phyloP scores from a whole-genome alignment of 1,140 invertebrate genomes.

The Sitobion miscanthi region DNA sequence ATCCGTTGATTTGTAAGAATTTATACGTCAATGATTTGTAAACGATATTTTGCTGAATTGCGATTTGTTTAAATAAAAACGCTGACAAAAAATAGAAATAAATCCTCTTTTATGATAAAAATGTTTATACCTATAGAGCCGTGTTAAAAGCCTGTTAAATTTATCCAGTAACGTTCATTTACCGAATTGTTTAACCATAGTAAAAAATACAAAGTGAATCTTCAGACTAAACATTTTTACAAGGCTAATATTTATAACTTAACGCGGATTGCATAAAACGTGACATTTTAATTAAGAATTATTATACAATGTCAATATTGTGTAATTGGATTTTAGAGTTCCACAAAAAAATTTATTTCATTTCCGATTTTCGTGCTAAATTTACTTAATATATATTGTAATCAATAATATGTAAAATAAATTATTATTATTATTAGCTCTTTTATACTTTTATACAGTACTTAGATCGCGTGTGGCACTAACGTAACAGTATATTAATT shows the following conservation, averaged over 20 bases:
- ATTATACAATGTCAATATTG: neutral
- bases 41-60: no score
- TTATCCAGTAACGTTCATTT: neutral
- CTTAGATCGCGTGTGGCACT: no score
- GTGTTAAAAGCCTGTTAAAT: neutral
- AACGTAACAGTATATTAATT: no score
- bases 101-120: neutral
- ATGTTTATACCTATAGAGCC: neutral
- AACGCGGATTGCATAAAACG: no score
- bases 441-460: neutral
- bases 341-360: neutral
- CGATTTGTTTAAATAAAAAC: neutral
- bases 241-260: neutral
- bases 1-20: no score
- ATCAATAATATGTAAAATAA: no score
- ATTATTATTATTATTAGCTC: neutral
- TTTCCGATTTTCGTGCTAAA: no score
- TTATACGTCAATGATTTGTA: no score
- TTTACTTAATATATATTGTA: no score
- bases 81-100: neutral
- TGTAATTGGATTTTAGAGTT: neutral
- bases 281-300: no score
- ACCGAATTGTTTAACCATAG: neutral
- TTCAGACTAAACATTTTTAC: neutral
- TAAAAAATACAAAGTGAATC: neutral